Conservation (phyloP, 2,888 invertebrate genomes). For the Panopea generosa region DNA sequence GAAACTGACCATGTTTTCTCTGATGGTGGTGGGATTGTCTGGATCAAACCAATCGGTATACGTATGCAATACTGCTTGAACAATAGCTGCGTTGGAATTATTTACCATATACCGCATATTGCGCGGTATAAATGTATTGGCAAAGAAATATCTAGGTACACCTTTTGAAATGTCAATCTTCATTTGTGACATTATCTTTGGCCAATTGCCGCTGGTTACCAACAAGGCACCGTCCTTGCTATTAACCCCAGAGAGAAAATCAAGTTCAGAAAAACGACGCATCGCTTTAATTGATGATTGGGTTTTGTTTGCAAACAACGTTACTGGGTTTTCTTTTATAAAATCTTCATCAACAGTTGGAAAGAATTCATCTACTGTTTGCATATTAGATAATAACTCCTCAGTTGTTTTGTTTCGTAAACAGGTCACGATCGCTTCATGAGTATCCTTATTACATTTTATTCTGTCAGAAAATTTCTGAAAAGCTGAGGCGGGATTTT, state of each 20-base stretch:
- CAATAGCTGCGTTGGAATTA: too few relatives aligned
- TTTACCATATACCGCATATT: too few relatives aligned
- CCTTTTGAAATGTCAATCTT: too few relatives aligned
- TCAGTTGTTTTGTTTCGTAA: conserved; percentile 47
- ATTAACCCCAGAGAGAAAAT: conserved; percentile 50
- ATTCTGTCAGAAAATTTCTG: conserved; percentile 87
- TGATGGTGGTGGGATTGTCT: conserved; percentile 89
- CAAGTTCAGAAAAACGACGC: conserved; percentile 20
- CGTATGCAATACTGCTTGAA: conserved; percentile 30
- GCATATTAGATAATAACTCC: conserved; percentile 22
- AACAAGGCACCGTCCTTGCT: conserved; percentile 39
- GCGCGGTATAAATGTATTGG: too few relatives aligned
- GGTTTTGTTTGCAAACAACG: conserved; percentile 92
- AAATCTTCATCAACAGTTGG: conserved; percentile 96
- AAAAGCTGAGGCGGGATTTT: conserved; percentile 87
- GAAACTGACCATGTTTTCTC: conserved; percentile 95
- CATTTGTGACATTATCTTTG: too few relatives aligned
- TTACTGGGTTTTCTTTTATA: conserved; percentile 93
- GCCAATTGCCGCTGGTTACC: not conserved
- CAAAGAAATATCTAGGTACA: too few relatives aligned
- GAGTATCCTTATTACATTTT: conserved; percentile 48
- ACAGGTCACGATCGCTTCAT: conserved; percentile 55
- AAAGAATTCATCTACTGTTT: conserved; percentile 89
- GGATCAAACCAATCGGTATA: conserved; percentile 35
- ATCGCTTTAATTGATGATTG: conserved; percentile 91